Base-by-base conservation (phyloP, 2,888 invertebrate genomes). In the Caenorhabditis sp. region DNA sequence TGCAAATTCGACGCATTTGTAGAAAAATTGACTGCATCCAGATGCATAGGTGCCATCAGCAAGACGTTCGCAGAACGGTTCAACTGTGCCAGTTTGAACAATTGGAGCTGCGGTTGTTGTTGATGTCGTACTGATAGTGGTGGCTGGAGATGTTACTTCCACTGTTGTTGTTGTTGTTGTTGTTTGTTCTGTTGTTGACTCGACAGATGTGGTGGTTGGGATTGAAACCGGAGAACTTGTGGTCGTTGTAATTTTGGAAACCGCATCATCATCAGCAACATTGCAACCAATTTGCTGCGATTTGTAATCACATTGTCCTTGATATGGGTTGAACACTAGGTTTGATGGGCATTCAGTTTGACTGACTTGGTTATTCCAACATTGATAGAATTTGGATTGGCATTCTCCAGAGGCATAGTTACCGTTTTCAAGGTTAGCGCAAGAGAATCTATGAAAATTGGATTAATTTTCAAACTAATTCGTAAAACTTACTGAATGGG, bases 301-400 rank as follows among this genome's bases (percentile, higher is more conserved):
- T 14, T 26, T n/a, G 60, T 74, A 73, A 62, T 81, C 81, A 59
- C 81, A 81, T n/a, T 64, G 59, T 57, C 68, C 71, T 12, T 37
- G 57, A 60, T 77, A 76, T n/a, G 74, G 59, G 49, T 79, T 81
- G 74, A 60, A 81, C 21, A 74, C 64, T 8, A 81, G 68, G 12
- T 19, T 64, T 19, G n/a, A 58, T 31, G 76, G 76, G 57, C 81
- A 81, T 12, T 43, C 63, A 19, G 62, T 54, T 19, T 66, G 54
- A 1, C 60, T 49, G 31, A 64, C 8, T 6, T 58, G 31, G 10
- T 58, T 54, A 59, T 76, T 43, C 51, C 67, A 71, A 67, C 81
- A 81, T 12, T 31, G 31, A 66, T 71, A 64, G 65, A 74, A 81
- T 12, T 69, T 49, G 31, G 1, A 58, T 10, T 61, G 50, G 62